These are phyloP conservation scores for Hemibagrus wyckioides DNA, from an alignment of 2,113 vertebrate genomes.

Conservation along the genomic window DNA sequence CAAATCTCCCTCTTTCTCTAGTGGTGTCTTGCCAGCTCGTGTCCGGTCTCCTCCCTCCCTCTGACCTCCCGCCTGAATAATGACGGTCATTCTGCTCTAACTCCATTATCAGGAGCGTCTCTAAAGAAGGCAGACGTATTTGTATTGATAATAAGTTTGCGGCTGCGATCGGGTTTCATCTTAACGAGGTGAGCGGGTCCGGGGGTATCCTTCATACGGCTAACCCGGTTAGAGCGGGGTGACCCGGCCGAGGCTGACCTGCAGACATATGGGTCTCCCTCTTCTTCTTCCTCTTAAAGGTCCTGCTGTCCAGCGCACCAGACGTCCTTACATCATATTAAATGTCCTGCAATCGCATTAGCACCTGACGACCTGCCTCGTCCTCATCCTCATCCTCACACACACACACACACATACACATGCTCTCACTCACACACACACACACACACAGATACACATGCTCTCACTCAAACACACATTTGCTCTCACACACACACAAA, in stretches of 20 bases:
- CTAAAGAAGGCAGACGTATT: slow-evolving; percentile 63
- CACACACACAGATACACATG: too few relatives aligned
- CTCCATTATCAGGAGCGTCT: slow-evolving; percentile 57
- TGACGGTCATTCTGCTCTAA: slow-evolving; percentile 61
- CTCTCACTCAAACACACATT: too few relatives aligned
- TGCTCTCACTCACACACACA: too few relatives aligned
- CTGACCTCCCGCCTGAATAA: slow-evolving; percentile 60
- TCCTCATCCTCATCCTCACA: slow-evolving; percentile 5
- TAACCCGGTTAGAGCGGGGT: slow-evolving; percentile 57
- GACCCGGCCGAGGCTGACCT: slow-evolving; percentile 52
- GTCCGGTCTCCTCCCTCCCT: not conserved
- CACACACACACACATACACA: too few relatives aligned
- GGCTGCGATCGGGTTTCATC: slow-evolving; percentile 57
- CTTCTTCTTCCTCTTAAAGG: slow-evolving; percentile 46
- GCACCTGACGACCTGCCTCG: slow-evolving; percentile 44
- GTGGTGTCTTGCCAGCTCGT: not conserved
- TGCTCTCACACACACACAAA: too few relatives aligned
- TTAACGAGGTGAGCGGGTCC: slow-evolving; percentile 54
- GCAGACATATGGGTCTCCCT: slow-evolving; percentile 56
- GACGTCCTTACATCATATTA: slow-evolving; percentile 72
- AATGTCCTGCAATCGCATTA: slow-evolving; percentile 69
- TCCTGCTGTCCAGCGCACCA: slow-evolving; percentile 51
- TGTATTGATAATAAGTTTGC: slow-evolving; percentile 65
- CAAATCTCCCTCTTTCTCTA: not conserved
- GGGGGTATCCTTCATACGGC: slow-evolving; percentile 54